Evolutionary conservation across 2,797 vertebrate genomes (phyloP).

Genomic region (Petrocephalus schoutedeni): DNA sequence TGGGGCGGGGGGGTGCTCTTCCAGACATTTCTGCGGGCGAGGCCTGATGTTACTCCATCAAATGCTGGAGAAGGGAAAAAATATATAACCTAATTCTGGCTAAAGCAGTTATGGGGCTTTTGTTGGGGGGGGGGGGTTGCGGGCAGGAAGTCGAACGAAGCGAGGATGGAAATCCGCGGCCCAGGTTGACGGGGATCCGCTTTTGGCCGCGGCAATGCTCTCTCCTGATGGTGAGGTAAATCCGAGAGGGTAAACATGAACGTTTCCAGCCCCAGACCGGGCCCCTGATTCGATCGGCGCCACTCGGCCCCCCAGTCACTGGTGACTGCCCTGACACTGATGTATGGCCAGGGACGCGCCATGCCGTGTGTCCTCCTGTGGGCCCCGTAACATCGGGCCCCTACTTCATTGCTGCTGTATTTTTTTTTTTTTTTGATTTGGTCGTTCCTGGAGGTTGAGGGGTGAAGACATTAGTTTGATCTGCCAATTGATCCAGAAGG

Average conservation of each 20-base stretch:
- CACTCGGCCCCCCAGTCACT: constrained; percentile 46
- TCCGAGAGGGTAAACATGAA: constrained; percentile 48
- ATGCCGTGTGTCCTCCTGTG: constrained; percentile 55
- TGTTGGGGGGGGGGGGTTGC: not conserved
- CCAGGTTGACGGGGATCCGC: not conserved
- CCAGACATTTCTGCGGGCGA: not conserved
- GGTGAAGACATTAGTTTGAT: constrained; percentile 63
- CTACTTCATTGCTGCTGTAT: constrained; percentile 47
- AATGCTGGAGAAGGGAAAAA: not conserved
- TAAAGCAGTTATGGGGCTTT: not conserved
- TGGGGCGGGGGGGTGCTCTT: not conserved
- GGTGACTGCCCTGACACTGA: constrained; percentile 68
- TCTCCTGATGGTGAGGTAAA: not conserved
- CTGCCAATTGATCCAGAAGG: constrained; percentile 32
- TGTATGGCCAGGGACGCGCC: constrained; percentile 60
- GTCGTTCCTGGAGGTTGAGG: constrained; percentile 48
- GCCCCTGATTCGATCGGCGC: constrained; percentile 63
- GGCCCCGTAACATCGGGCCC: constrained; percentile 70
- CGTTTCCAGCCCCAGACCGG: constrained; percentile 41
- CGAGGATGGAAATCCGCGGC: not conserved
- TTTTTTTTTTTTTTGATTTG: constrained; percentile 49
- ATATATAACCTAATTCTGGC: not conserved
- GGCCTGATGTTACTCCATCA: not conserved
- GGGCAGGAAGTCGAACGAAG: not conserved
- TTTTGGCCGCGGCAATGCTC: not conserved